Evolutionary conservation across 2,113 vertebrate species (phyloP), one percentile per base, ranked within the genome.

Genomic region (Illadopsis cleaveri): DNA sequence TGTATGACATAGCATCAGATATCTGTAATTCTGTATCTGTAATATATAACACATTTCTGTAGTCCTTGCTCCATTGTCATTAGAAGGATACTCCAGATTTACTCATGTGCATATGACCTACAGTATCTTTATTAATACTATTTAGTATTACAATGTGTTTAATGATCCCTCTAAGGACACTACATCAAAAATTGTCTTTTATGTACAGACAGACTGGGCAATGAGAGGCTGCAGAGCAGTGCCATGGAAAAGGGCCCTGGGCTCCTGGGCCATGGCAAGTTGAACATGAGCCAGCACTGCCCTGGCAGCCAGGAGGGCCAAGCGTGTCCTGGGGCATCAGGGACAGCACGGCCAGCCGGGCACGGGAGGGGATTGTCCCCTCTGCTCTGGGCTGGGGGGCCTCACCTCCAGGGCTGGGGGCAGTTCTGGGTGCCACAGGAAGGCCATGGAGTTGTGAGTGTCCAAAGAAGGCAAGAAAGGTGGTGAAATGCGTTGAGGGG

Each of bases 371-470:
- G 31, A 77, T 33, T 86, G 53, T 68, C 45, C 83, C 15, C 31
- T 44, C 10, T 82, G 66, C 61, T 66, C 71, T 66, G 71, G 2
- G 0, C 25, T 86, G 71, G 53, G 53, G 37, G 1, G 44, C 71
- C 53, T 50, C 61, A 58, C 17, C 44, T 58, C 9, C 0, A 76
- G 37, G 17, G 51, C 82, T 76, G 70, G 60, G 33, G 17, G 9
- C 61, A 42, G 3, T 2, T 19, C 4, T 42, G 44, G 16, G 44
- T 4, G 5, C 4, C 25, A 4, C 28, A 28, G 0, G 4, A 40
- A 75, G 8, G 15, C 16, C 15, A 23, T 7, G 9, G 9, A 56
- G 13, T 12, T 35, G 7, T 11, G 30, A 40, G 7, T 2, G 5
- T 30, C 35, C 25, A 58, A 42, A 44, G 16, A 58, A 16, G 21